These are phyloP conservation scores for Chirona hameri DNA, from an alignment of 2,888 invertebrate genomes.

Conservation along the genomic window DNA sequence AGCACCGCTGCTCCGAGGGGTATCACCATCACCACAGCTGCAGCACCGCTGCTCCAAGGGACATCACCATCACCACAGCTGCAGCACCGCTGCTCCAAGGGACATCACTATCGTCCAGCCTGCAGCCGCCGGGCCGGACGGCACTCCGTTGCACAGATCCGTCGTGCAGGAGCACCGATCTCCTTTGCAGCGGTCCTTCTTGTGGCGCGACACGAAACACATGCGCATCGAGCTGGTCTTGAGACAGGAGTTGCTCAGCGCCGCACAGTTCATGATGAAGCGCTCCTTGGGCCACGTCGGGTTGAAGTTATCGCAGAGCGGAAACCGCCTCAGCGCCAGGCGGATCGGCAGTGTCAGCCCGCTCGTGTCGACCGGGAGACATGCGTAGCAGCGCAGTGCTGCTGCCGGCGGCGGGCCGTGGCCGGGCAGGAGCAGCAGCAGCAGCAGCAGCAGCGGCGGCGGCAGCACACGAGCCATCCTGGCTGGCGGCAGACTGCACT, in stretches of 20 bases:
- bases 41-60: too few relatives aligned
- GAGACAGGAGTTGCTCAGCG: neutral
- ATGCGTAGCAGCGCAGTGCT: conserved; percentile 1
- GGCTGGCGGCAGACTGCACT: neutral
- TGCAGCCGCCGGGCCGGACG: neutral
- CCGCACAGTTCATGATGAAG: neutral
- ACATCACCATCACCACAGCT: too few relatives aligned
- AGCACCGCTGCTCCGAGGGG: too few relatives aligned
- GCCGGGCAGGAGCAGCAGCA: neutral
- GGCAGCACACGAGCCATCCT: neutral
- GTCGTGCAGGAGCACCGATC: neutral
- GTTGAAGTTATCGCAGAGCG: neutral
- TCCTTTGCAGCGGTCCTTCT: neutral
- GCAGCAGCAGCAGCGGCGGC: neutral
- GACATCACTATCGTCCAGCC: neutral
- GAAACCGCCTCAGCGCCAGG: neutral
- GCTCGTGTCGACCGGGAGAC: neutral
- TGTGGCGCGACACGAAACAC: neutral
- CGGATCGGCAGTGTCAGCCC: neutral
- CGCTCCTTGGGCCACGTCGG: neutral
- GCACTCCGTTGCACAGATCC: neutral
- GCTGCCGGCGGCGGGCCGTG: neutral
- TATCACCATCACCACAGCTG: too few relatives aligned
- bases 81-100: too few relatives aligned
- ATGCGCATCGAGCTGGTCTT: neutral